phyloP scores from a whole-genome alignment of 2,113 vertebrate species.

The Python bivittatus region DNA sequence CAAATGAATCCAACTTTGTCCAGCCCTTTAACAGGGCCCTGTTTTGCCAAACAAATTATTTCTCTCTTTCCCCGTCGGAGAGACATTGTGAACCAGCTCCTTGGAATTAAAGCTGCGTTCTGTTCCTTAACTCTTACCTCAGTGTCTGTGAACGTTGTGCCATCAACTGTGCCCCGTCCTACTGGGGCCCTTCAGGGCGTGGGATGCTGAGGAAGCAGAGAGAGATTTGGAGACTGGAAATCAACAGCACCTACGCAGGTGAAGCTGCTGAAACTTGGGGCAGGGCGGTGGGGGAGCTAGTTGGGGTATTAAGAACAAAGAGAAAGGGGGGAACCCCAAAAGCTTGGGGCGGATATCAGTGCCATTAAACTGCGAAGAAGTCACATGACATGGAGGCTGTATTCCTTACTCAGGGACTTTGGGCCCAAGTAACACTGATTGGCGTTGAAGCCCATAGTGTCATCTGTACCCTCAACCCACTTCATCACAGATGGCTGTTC shows the following conservation, averaged over 20 bases:
- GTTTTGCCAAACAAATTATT: conserved; percentile 67
- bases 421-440: no score
- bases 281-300: background rate
- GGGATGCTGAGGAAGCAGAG: background rate
- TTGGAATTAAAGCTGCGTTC: conserved; percentile 14
- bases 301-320: background rate
- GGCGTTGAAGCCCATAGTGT: no score
- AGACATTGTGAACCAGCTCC: conserved; percentile 39
- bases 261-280: background rate
- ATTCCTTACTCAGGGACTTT: background rate
- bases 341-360: background rate
- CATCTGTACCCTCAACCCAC: no score
- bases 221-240: background rate
- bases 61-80: conserved; percentile 60
- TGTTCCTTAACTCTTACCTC: background rate
- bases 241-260: background rate
- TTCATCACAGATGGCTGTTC: no score
- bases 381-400: background rate
- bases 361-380: background rate
- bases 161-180: background rate
- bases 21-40: conserved; percentile 47
- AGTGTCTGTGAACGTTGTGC: background rate
- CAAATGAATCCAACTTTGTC: conserved; percentile 72
- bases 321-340: background rate
- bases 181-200: conserved; percentile 29